A percentile compares a stretch with the other conserved stretches of the same genome.
These are phyloP conservation scores for Grapholita molesta DNA, from an alignment of 1,140 invertebrate species.

Conservation along the genomic window DNA sequence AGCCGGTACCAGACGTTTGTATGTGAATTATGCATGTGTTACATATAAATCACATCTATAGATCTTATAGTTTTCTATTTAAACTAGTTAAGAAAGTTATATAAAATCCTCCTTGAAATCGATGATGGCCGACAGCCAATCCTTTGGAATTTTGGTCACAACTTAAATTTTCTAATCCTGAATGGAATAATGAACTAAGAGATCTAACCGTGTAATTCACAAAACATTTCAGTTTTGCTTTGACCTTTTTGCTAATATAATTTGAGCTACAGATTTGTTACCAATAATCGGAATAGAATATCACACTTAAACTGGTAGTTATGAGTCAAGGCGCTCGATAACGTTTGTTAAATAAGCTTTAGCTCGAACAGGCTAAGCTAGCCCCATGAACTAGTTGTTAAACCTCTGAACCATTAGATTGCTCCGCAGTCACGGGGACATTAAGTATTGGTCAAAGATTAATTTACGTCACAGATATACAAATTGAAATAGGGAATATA, in stretches of 20 bases:
- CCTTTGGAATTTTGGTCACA: background rate
- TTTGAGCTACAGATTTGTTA: background rate
- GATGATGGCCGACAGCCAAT: background rate
- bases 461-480: background rate
- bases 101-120: background rate
- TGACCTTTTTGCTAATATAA: background rate
- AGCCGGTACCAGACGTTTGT: too few species aligned
- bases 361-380: background rate
- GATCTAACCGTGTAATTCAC: background rate
- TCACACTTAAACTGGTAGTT: background rate
- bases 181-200: background rate
- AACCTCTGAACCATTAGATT: constrained; percentile 16
- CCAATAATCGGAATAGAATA: background rate
- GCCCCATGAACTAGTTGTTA: constrained; percentile 13
- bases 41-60: too few species aligned
- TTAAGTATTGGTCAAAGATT: constrained; percentile 4
- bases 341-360: background rate
- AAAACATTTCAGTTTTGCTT: background rate
- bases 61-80: too few species aligned
- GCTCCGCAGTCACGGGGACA: background rate
- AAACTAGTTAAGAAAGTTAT: too few species aligned
- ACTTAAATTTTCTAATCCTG: constrained; percentile 9
- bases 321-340: background rate
- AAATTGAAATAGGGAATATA: too few species aligned
- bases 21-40: too few species aligned